These are phyloP conservation scores for Cylindroiulus punctatus DNA, from an alignment of 2,888 invertebrate genomes.

Conservation along the genomic window DNA sequence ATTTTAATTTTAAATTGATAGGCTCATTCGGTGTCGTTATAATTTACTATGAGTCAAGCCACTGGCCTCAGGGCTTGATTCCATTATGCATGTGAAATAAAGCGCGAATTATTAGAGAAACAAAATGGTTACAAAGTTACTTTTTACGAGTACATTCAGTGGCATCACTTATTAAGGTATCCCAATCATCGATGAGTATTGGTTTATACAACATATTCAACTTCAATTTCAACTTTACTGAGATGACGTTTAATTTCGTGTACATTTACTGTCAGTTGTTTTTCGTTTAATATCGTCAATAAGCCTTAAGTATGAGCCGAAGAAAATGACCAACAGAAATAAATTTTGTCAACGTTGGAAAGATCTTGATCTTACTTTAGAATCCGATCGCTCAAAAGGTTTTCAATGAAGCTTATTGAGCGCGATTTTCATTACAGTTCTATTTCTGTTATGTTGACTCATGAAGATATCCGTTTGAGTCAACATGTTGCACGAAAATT, in stretches of 20 bases:
- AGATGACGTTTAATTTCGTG: background rate
- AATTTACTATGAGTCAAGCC: no score
- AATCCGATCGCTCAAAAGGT: background rate
- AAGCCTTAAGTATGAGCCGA: background rate
- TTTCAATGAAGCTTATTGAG: background rate
- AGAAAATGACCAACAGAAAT: background rate
- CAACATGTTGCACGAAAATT: slow-evolving; percentile 9
- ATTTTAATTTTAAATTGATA: background rate
- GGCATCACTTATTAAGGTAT: no score
- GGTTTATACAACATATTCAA: no score
- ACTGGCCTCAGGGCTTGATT: no score
- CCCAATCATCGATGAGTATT: no score
- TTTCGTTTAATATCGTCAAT: background rate
- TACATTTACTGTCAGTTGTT: background rate
- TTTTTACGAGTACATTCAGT: no score
- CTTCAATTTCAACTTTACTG: background rate
- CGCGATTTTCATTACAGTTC: slow-evolving; percentile 6
- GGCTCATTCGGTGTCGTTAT: background rate
- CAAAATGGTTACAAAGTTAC: background rate
- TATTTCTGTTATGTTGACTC: slow-evolving; percentile 29
- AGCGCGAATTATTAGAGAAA: no score
- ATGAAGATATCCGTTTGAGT: slow-evolving; percentile 13
- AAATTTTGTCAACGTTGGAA: background rate
- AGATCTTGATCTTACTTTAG: background rate
- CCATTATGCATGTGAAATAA: no score